Evolutionary conservation across 2,888 invertebrate genomes (phyloP).

Genomic region (Eupeodes luniger): DNA sequence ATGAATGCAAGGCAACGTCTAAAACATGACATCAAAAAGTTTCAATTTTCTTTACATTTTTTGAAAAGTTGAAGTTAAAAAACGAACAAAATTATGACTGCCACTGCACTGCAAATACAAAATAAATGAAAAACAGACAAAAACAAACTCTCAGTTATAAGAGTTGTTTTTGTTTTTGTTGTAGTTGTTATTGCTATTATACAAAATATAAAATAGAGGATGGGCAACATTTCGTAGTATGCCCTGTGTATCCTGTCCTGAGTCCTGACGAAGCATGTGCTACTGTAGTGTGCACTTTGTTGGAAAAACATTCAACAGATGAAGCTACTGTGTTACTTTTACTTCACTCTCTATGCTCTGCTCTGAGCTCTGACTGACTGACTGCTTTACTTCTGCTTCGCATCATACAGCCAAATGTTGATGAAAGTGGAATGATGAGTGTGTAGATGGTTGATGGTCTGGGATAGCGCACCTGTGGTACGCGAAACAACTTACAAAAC

Average conservation of each 20-base stretch:
- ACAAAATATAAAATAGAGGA: not conserved
- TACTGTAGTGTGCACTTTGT: constrained; percentile 66
- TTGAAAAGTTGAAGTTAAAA: constrained; percentile 21
- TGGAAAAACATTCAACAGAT: constrained; percentile 76
- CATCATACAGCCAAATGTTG: constrained; percentile 39
- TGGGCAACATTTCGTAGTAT: constrained; percentile 53
- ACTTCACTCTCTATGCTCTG: not conserved
- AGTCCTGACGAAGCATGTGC: constrained; percentile 52
- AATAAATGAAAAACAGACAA: constrained; percentile 10
- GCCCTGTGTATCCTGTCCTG: constrained; percentile 28
- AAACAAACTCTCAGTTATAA: constrained; percentile 57
- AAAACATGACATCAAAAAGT: constrained; percentile 73
- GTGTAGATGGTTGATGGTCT: not conserved
- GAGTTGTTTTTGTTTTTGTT: constrained; percentile 7
- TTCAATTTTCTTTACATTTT: constrained; percentile 56
- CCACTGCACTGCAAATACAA: not conserved
- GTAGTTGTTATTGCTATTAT: too few relatives aligned
- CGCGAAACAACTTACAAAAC: not conserved
- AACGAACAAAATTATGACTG: constrained; percentile 21
- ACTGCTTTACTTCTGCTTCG: constrained; percentile 58
- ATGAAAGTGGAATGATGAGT: not conserved
- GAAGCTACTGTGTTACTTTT: constrained; percentile 51
- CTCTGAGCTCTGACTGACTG: constrained; percentile 57
- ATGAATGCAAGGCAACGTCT: constrained; percentile 68
- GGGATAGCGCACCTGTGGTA: not conserved